Base-by-base conservation (phyloP, 2,797 vertebrate species). In the Prionace glauca region DNA sequence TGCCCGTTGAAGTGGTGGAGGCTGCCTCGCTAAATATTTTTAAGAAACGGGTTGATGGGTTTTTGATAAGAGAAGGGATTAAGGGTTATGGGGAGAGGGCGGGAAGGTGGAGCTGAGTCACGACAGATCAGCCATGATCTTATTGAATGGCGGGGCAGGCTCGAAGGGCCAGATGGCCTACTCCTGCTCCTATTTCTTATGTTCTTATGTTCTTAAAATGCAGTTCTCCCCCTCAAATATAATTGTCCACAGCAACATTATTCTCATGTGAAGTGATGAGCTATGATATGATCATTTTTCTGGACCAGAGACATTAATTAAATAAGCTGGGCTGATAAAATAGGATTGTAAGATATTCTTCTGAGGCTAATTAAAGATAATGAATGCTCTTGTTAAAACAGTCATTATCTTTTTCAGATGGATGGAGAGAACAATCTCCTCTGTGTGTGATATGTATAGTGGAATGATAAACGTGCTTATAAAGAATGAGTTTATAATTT, bases 351-450 rank as follows among this genome's bases (percentile, higher is more conserved):
- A 91, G 62, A 91, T 67, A 67, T 91, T n/a, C 88, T 91, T 65
- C 29, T 22, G 88, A 91, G 88, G 60, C 88, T 67, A 91, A 65
- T 91, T 91, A 67, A 91, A n/a, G 60, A 91, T 91, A 91, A 91
- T 67, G 88, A 67, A n/a, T 91, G 88, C 8, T 91, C 56, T n/a
- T 91, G 88, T 67, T 65, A 65, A 67, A 65, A 67, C 88, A 36
- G 29, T 91, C 60, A 67, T 91, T 91, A 91, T n/a, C 88, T 91
- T 65, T n/a, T 36, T 62, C 88, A 91, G 32, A 67, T 36, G 88
- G 60, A 67, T 65, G 18, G 56, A 62, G 32, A 91, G 88, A 65
- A 91, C 2, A 16, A 91, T 91, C 18, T 67, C 88, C 60, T 36
- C 29, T 36, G 60, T n/a, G 60, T 91, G 60, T 18, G 36, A 3